A percentile compares a stretch with the other conserved stretches of the same genome.
Evolutionary conservation across 2,888 invertebrate species (phyloP).

Genomic region (Philereme transversata): DNA sequence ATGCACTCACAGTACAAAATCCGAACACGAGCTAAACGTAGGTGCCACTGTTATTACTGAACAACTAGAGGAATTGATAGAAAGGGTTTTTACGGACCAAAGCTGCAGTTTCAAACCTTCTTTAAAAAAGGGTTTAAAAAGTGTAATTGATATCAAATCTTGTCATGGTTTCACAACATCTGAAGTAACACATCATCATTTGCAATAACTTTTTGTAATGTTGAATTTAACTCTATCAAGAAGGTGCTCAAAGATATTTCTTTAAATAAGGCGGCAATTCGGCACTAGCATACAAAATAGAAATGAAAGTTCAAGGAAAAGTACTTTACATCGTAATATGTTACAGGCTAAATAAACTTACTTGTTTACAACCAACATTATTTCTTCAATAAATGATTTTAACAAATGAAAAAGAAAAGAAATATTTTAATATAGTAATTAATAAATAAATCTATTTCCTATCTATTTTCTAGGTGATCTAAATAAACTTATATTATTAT

Average conservation of each 20-base stretch:
- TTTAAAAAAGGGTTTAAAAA: conserved; percentile 37
- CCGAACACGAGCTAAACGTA: conserved; percentile 48
- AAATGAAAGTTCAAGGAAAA: conserved; percentile 4
- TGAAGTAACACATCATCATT: conserved; percentile 13
- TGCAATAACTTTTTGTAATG: conserved; percentile 33
- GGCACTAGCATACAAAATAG: not conserved
- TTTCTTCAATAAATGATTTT: conserved; percentile 59
- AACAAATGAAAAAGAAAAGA: conserved; percentile 54
- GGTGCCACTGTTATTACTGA: conserved; percentile 48
- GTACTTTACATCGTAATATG: conserved; percentile 35
- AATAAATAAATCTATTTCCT: no score
- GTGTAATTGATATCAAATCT: conserved; percentile 44
- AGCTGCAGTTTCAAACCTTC: conserved; percentile 32
- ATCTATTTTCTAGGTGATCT: no score
- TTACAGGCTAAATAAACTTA: no score
- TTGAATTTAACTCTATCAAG: conserved; percentile 30
- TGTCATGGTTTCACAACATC: conserved; percentile 32
- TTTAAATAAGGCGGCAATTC: not conserved
- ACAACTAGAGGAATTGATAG: conserved; percentile 52
- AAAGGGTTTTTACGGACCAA: conserved; percentile 47
- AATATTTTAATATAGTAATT: conserved; percentile 40
- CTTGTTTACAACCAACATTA: conserved; percentile 54
- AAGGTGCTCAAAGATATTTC: conserved; percentile 12
- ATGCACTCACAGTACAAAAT: conserved; percentile 41
- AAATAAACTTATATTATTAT: no score